Evolutionary conservation across 1,140 invertebrate species (phyloP).

Genomic region (Tribolium madens): DNA sequence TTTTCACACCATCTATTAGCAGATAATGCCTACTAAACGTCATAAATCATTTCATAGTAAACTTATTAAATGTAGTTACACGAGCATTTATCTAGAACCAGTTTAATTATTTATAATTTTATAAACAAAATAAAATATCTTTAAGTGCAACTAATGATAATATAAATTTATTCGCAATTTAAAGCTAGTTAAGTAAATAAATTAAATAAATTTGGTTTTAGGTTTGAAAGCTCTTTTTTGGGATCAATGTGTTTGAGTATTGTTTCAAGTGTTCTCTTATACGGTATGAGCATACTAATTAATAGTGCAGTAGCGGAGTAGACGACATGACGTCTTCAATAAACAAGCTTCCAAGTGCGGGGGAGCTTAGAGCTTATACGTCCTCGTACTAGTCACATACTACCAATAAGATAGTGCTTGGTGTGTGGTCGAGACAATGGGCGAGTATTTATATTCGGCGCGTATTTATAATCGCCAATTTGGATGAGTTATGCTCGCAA

Average conservation of each 20-base stretch:
- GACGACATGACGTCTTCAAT: constrained; percentile 35
- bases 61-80: not conserved
- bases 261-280: not conserved
- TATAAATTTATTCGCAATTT: too few relatives aligned
- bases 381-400: constrained; percentile 16
- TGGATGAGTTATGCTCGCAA: constrained; percentile 58
- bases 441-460: constrained; percentile 56
- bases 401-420: constrained; percentile 24
- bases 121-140: too few relatives aligned
- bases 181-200: too few relatives aligned
- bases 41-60: not conserved
- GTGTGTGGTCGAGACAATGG: constrained; percentile 54
- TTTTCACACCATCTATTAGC: constrained; percentile 8
- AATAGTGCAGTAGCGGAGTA: constrained; percentile 29
- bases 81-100: not conserved
- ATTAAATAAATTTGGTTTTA: too few relatives aligned
- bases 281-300: constrained; percentile 16
- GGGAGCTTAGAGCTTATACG: constrained; percentile 15
- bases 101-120: not conserved
- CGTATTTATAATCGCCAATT: constrained; percentile 59
- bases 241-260: not conserved
- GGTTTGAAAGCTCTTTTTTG: not conserved
- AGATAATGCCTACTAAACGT: constrained; percentile 1
- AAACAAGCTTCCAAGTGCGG: constrained; percentile 36
- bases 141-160: too few relatives aligned